phyloP scores from a whole-genome alignment of 2,888 invertebrate species.

The Azorinus chamasolen region DNA sequence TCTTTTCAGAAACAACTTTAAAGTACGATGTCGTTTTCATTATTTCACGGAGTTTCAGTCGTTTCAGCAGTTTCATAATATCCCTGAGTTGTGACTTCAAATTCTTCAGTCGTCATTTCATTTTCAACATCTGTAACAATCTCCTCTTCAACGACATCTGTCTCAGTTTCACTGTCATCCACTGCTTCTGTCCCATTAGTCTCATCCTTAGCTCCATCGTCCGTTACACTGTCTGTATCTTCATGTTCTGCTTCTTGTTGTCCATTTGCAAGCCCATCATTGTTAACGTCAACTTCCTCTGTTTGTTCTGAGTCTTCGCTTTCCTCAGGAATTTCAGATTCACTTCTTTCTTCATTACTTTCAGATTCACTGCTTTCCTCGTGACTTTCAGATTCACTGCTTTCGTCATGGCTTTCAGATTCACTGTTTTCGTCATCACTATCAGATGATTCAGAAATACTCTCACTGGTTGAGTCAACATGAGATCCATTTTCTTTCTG shows the following conservation, averaged over 20 bases:
- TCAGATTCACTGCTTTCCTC: background rate
- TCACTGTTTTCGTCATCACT: background rate
- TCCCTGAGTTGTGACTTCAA: no score
- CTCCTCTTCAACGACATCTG: slow-evolving; percentile 4
- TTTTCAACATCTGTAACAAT: background rate
- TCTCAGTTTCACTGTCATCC: background rate
- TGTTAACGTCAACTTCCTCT: background rate
- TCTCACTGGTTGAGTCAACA: no score
- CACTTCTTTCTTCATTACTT: background rate
- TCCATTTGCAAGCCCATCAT: background rate
- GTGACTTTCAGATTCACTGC: background rate
- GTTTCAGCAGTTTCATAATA: no score
- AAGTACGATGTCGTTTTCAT: no score
- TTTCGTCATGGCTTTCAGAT: background rate
- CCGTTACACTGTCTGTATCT: background rate
- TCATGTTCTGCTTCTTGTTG: background rate
- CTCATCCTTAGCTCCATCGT: background rate
- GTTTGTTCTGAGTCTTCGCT: background rate
- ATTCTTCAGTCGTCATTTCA: background rate
- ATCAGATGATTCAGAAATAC: background rate
- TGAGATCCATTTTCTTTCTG: slow-evolving; percentile 1
- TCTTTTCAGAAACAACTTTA: no score
- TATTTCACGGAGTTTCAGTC: no score
- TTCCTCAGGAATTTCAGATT: background rate
- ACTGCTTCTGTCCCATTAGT: slow-evolving; percentile 1